A percentile compares a stretch with the other conserved stretches of the same genome.
These are phyloP conservation scores for Macaria notata DNA, from an alignment of 2,888 invertebrate genomes.

Conservation along the genomic window DNA sequence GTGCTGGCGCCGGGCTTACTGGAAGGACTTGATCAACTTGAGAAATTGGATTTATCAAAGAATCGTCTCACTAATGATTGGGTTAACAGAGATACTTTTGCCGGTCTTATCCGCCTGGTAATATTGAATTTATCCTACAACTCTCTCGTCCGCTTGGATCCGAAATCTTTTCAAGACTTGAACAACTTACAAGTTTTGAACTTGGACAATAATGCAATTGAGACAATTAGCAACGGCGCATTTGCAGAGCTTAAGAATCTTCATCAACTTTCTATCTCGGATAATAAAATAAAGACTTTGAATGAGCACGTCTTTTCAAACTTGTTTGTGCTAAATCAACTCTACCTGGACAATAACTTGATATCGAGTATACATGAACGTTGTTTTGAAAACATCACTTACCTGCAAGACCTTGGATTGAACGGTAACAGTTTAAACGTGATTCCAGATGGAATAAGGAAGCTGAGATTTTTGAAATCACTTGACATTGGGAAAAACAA, in stretches of 20 bases:
- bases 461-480: slow-evolving; percentile 86
- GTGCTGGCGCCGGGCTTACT: slow-evolving; percentile 89
- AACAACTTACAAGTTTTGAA: slow-evolving; percentile 88
- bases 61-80: slow-evolving; percentile 89
- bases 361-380: slow-evolving; percentile 85
- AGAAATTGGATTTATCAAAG: slow-evolving; percentile 87
- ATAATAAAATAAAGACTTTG: slow-evolving; percentile 86
- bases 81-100: slow-evolving; percentile 90
- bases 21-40: slow-evolving; percentile 87
- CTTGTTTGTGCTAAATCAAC: slow-evolving; percentile 86
- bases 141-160: slow-evolving; percentile 85
- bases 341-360: slow-evolving; percentile 88
- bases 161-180: slow-evolving; percentile 88
- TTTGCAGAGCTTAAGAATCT: slow-evolving; percentile 89
- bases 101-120: slow-evolving; percentile 87
- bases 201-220: slow-evolving; percentile 88
- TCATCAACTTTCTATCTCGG: slow-evolving; percentile 87
- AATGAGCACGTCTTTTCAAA: slow-evolving; percentile 87
- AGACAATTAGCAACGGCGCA: slow-evolving; percentile 86
- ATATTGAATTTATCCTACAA: slow-evolving; percentile 89
- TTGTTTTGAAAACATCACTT: slow-evolving; percentile 89
- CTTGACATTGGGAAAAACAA: slow-evolving; percentile 92
- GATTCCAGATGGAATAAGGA: slow-evolving; percentile 86
- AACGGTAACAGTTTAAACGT: slow-evolving; percentile 86
- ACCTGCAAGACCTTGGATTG: slow-evolving; percentile 89